Conservation (phyloP, 2,797 vertebrate genomes). For the Chiroxiphia lanceolata region DNA sequence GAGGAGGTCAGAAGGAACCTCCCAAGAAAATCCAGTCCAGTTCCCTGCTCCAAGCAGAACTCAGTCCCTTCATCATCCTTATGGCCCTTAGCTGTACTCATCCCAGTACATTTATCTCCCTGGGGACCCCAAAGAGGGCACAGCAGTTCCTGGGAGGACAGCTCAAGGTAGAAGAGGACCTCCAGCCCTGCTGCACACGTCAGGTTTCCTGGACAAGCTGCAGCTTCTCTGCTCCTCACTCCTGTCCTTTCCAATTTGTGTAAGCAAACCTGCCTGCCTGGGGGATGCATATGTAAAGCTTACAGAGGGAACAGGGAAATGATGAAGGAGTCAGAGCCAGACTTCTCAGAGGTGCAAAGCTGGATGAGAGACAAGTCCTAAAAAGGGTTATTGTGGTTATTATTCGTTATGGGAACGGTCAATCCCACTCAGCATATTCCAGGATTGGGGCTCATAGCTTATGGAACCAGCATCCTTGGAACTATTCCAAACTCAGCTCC, state of each 20-base stretch:
- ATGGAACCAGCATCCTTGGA: neutral
- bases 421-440: neutral
- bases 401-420: accelerated
- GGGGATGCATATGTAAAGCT: conserved; percentile 9
- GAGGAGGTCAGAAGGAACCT: neutral
- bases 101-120: neutral
- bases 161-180: neutral
- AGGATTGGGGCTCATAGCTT: neutral
- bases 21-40: neutral
- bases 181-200: neutral
- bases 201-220: neutral
- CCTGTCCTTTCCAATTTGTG: conserved; percentile 14
- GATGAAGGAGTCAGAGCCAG: neutral
- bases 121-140: neutral
- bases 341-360: neutral
- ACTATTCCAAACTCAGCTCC: neutral
- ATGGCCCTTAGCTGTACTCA: neutral
- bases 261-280: conserved; percentile 17
- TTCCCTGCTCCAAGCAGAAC: neutral
- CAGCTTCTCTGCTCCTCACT: conserved; percentile 19
- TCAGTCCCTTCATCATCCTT: neutral
- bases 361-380: neutral
- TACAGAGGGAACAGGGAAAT: neutral
- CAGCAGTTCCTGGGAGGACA: neutral
- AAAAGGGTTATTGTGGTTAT: too few species aligned